Evolutionary conservation across 2,113 vertebrate species (phyloP).

Genomic region (Osmerus eperlanus): DNA sequence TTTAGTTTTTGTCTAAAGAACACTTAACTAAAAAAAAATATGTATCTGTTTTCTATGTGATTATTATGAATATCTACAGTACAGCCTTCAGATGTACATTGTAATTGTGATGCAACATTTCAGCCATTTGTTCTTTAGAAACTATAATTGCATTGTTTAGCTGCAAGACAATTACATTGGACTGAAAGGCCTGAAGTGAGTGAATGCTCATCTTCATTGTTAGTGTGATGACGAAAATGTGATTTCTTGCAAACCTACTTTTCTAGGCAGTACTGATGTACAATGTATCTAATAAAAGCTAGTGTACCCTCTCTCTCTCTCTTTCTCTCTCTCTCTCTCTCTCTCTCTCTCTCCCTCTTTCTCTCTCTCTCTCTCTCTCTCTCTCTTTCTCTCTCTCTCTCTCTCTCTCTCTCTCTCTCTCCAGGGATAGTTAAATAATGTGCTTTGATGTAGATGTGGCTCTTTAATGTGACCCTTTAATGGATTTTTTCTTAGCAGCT

Average conservation of each 20-base stretch:
- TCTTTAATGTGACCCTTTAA: not conserved
- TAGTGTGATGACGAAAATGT: conserved; percentile 2
- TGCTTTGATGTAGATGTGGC: conserved; percentile 6
- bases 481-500: not conserved
- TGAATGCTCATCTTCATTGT: not conserved
- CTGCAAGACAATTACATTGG: no score
- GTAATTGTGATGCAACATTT: no score
- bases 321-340: no score
- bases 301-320: no score
- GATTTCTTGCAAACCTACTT: not conserved
- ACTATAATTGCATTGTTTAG: no score
- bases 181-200: no score
- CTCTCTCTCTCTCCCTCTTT: not conserved
- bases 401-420: not conserved
- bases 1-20: no score
- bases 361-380: not conserved
- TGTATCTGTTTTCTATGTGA: no score
- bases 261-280: not conserved
- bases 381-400: not conserved
- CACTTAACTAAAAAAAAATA: no score
- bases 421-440: not conserved
- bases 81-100: no score
- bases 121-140: no score
- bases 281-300: conserved; percentile 2
- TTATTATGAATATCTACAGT: no score